Percentiles rank a stretch among this genome's conserved stretches.
These are phyloP conservation scores for Megamerina dolium DNA, from an alignment of 2,888 invertebrate genomes.

Conservation along the genomic window DNA sequence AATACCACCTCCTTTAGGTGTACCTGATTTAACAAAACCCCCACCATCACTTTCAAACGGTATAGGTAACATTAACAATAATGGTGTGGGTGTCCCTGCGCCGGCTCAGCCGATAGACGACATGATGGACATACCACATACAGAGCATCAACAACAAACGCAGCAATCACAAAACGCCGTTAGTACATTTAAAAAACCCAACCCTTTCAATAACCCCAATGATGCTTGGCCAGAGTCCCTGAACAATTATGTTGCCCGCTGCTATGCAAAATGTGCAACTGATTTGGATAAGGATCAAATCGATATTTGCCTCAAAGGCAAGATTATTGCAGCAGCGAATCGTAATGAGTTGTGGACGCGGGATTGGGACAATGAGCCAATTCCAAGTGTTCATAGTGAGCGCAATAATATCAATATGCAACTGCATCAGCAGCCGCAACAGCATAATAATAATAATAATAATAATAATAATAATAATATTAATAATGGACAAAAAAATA, in stretches of 20 bases:
- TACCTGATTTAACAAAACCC: constrained; percentile 39
- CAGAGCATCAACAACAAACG: constrained; percentile 7
- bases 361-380: constrained; percentile 91
- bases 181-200: constrained; percentile 39
- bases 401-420: constrained; percentile 56
- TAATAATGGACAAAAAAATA: constrained; percentile 24
- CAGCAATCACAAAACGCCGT: constrained; percentile 21
- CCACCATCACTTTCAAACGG: constrained; percentile 36
- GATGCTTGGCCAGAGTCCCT: constrained; percentile 74
- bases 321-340: constrained; percentile 84
- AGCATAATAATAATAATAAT: constrained; percentile 16
- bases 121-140: constrained; percentile 1
- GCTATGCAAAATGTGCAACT: constrained; percentile 85
- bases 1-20: constrained; percentile 47
- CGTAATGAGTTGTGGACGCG: constrained; percentile 81
- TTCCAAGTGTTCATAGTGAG: constrained; percentile 82
- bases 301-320: constrained; percentile 88
- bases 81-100: not conserved
- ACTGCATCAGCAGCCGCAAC: constrained; percentile 40
- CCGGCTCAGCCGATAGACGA: constrained; percentile 4
- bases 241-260: constrained; percentile 83
- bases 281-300: constrained; percentile 89
- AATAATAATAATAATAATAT: not conserved
- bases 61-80: constrained; percentile 1
- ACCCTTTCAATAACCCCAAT: constrained; percentile 54